Conservation (phyloP, 2,797 vertebrate genomes). For the Galago senegalensis region DNA sequence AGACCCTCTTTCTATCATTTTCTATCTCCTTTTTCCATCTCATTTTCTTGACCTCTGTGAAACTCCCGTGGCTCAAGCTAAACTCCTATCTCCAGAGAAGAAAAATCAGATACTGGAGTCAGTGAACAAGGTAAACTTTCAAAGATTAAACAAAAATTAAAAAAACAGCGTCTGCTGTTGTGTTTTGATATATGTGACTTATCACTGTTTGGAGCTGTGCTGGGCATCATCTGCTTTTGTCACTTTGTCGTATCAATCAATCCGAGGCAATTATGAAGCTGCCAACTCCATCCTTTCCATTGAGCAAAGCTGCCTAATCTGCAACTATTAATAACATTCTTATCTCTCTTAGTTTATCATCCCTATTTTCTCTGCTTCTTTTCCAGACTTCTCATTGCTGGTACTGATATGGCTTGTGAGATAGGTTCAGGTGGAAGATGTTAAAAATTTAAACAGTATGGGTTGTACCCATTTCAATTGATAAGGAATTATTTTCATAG, state of each 20-base stretch:
- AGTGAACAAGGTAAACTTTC: neutral
- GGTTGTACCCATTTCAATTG: neutral
- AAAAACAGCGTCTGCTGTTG: neutral
- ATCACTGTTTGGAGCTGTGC: slow-evolving; percentile 14
- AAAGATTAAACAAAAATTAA: slow-evolving; percentile 58
- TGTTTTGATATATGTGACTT: slow-evolving; percentile 55
- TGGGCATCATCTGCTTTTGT: slow-evolving; percentile 55
- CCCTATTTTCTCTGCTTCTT: neutral
- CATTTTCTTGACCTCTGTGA: too few relatives aligned
- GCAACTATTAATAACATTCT: slow-evolving; percentile 69
- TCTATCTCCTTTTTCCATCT: too few relatives aligned
- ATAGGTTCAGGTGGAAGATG: neutral
- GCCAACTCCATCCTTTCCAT: slow-evolving; percentile 40
- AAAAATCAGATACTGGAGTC: slow-evolving; percentile 35
- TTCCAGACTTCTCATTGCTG: slow-evolving; percentile 16
- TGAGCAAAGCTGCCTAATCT: slow-evolving; percentile 43
- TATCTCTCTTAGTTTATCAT: slow-evolving; percentile 55
- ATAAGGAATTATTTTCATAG: slow-evolving; percentile 38
- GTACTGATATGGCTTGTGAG: neutral
- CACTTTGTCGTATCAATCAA: slow-evolving; percentile 62
- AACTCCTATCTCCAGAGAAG: neutral
- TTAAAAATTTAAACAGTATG: slow-evolving; percentile 58
- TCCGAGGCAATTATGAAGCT: slow-evolving; percentile 66
- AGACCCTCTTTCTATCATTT: neutral
- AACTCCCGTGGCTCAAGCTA: neutral